Base-by-base conservation (phyloP, 1,140 invertebrate genomes). In the Drosophila sechellia region DNA sequence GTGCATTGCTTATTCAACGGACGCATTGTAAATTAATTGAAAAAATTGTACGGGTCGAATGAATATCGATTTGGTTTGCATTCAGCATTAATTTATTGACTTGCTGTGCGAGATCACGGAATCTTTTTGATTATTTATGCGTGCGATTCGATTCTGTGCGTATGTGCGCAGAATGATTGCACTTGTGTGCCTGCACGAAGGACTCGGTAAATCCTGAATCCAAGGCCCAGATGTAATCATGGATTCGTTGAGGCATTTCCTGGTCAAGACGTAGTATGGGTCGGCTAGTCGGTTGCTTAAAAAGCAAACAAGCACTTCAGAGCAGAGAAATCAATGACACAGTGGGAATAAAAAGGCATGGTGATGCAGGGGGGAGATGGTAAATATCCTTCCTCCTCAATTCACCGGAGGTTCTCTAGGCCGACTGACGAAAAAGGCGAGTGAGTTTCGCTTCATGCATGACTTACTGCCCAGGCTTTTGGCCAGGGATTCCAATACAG, bases 251-350 rank as follows among this genome's bases (percentile, higher is more conserved):
- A 68, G 65, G 70, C 84, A 54, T 61, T 52, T 48, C 66, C 55
- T 73, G 77, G 54, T 64, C 77, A 68, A 77, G 50, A 15, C 48
- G 35, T 42, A 50, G 46, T 22, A 48, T 45, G 77, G 79, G 20
- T 3, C 20, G 20, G 45, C 64, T 74, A 84, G 54, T 72, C 66
- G 74, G 15, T 50, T 77, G 81, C 57, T 85, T 78, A 70, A 83
- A 87, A 83, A 81, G 79, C 78, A 86, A 86, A 86, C 85, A 86
- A 60, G 49, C 66, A 61, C 63, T 59, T 45, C 73, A 25, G 37
- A 57, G 39, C 45, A 69, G 37, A 77, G 50, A 55, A 77, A 43
- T 54, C 57, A 77, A 71, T 58, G 61, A 25, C 60, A 25, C 57
- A 46, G 52, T 34, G n/a, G 42, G n/a, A 48, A 13, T 13, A 48